A percentile compares a stretch with the other conserved stretches of the same genome.
phyloP scores from a whole-genome alignment of 2,797 vertebrate species.

The Muscicapa comitata region DNA sequence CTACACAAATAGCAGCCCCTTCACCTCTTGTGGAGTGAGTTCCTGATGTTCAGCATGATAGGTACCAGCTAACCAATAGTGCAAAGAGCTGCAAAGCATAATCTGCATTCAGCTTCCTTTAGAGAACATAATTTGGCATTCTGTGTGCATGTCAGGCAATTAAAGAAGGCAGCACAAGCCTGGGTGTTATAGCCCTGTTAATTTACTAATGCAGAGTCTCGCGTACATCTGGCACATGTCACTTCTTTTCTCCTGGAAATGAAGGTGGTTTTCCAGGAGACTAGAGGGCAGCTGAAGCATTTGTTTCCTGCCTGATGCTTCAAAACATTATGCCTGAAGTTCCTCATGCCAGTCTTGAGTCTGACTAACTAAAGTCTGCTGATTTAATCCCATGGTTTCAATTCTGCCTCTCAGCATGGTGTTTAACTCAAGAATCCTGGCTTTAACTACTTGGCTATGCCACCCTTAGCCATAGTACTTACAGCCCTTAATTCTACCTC shows the following conservation, averaged over 20 bases:
- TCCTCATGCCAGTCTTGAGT: not conserved
- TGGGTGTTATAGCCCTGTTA: slow-evolving; percentile 57
- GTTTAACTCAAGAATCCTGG: not conserved
- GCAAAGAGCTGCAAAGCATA: slow-evolving; percentile 38
- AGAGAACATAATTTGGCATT: slow-evolving; percentile 55
- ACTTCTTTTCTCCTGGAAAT: slow-evolving; percentile 51
- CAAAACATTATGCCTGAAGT: slow-evolving; percentile 16
- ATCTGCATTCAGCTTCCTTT: slow-evolving; percentile 52
- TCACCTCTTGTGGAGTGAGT: slow-evolving; percentile 35
- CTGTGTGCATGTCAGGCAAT: slow-evolving; percentile 57
- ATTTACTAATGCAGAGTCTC: slow-evolving; percentile 63
- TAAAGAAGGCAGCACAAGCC: slow-evolving; percentile 52
- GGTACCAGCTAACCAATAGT: slow-evolving; percentile 35
- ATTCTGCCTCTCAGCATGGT: not conserved
- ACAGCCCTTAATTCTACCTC: not conserved
- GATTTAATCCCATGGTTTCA: not conserved
- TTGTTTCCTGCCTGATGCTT: slow-evolving; percentile 45
- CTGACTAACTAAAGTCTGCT: not conserved
- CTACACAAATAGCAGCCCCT: slow-evolving; percentile 40
- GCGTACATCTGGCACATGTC: slow-evolving; percentile 58
- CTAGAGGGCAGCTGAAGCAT: slow-evolving; percentile 34
- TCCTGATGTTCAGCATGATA: slow-evolving; percentile 54
- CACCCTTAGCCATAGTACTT: not conserved
- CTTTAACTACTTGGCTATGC: not conserved
- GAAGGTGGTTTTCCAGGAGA: slow-evolving; percentile 55